Conservation (phyloP, 1,140 invertebrate genomes). For the Leptonema lineaticorne region DNA sequence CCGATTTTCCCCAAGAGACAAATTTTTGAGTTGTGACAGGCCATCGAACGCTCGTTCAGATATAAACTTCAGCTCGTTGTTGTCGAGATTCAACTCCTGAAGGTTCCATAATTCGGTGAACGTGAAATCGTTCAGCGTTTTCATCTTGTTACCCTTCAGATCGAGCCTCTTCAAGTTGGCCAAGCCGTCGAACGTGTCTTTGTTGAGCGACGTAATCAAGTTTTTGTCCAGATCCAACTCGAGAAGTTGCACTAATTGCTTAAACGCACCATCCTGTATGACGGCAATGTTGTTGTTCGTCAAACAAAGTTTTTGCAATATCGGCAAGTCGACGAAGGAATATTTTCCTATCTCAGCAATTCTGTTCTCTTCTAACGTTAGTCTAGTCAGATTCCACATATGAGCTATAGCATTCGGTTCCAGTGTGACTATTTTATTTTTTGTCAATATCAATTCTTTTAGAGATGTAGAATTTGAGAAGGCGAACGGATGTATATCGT, state of each 20-base stretch:
- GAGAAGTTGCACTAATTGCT: conserved; percentile 63
- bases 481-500: conserved; percentile 64
- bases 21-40: conserved; percentile 64
- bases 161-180: conserved; percentile 66
- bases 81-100: conserved; percentile 69
- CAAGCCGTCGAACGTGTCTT: conserved; percentile 72
- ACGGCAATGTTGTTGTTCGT: conserved; percentile 71
- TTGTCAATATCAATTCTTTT: conserved; percentile 65
- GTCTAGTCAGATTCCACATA: conserved; percentile 61
- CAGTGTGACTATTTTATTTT: conserved; percentile 66
- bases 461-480: conserved; percentile 70
- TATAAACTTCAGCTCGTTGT: conserved; percentile 65
- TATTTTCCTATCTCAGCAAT: conserved; percentile 70
- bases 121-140: conserved; percentile 68
- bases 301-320: conserved; percentile 66
- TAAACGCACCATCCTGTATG: conserved; percentile 72
- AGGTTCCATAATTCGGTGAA: conserved; percentile 74
- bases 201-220: conserved; percentile 66
- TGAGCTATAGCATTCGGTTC: conserved; percentile 68
- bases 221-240: conserved; percentile 72
- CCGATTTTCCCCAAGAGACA: conserved; percentile 72
- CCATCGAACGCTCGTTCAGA: conserved; percentile 71
- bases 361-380: conserved; percentile 71
- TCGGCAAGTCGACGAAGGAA: conserved; percentile 70
- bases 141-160: conserved; percentile 67